Conservation (phyloP, 2,888 invertebrate genomes). For the Cordylochernes scorpioides region DNA sequence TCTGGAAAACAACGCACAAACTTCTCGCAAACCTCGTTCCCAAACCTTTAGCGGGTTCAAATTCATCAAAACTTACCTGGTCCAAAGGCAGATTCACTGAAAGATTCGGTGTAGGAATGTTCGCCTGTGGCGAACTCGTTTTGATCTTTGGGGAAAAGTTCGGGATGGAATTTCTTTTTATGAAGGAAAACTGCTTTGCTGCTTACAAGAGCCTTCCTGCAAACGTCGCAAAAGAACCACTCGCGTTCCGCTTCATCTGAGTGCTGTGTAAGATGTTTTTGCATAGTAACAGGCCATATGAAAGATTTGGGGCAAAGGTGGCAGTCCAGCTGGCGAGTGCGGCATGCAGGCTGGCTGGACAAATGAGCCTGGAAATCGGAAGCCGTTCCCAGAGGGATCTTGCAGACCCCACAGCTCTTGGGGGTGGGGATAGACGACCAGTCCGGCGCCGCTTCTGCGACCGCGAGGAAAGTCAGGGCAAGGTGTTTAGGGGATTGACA, state of each 20-base stretch:
- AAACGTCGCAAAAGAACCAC: slow-evolving; percentile 11
- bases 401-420: slow-evolving; percentile 5
- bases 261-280: slow-evolving; percentile 8
- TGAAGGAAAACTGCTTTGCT: slow-evolving; percentile 8
- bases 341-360: slow-evolving; percentile 6
- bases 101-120: too few species aligned
- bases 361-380: slow-evolving; percentile 9
- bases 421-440: slow-evolving; percentile 2
- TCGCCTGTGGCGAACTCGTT: too few species aligned
- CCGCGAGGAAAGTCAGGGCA: neutral
- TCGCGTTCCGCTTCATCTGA: slow-evolving; percentile 5
- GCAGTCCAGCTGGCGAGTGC: slow-evolving; percentile 8
- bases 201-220: slow-evolving; percentile 8
- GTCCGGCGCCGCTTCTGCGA: neutral
- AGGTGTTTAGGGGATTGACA: neutral
- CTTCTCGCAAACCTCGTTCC: too few species aligned
- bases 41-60: too few species aligned
- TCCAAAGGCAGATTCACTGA: too few species aligned
- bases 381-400: slow-evolving; percentile 4
- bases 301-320: slow-evolving; percentile 9
- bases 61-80: too few species aligned
- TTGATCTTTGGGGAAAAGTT: slow-evolving; percentile 1
- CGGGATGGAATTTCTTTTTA: slow-evolving; percentile 9
- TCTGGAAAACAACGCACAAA: too few species aligned
- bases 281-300: slow-evolving; percentile 10